Evolutionary conservation across 2,113 vertebrate genomes (phyloP), one percentile per base, ranked within the genome.

Genomic region (Pterocles orientalis): DNA sequence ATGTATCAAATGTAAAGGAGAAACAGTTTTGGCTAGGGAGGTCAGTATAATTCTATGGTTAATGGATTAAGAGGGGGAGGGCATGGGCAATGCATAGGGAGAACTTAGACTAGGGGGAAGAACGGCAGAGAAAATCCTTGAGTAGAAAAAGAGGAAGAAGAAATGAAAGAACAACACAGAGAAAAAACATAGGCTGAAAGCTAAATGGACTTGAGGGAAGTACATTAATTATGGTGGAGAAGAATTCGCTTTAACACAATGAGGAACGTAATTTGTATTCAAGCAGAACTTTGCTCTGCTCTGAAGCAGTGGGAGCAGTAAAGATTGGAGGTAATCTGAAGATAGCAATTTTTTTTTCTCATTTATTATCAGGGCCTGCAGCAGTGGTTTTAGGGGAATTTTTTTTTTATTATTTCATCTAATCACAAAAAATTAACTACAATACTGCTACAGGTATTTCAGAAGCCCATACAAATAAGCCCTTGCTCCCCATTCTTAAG

Each of bases 131-230:
- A 8, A 82, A 62, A 83, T 70, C 17, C 31, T 81, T 3, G 7
- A 69, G 31, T 34, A 57, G 47, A 73, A 62, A 66, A 89, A 48
- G 64, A 79, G 51, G 65, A 89, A 95, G 36, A 89, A 66, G 50
- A 61, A 1, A 54, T 71, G 41, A 88, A 79, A 26, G 26, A 78
- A 60, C 10, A 86, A 17, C 16, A 10, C 23, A 71, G 69, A 54
- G 34, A 41, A 79, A 39, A 66, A 69, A 29, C 17, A 43, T 24
- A 21, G 23, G 4, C 47, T 54, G 60, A 78, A 39, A 78, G 47
- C 19, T 82, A 51, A 53, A 34, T 53, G 75, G 53, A 18, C 31
- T 45, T 16, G 5, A 23, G 28, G 18, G 72, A 60, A 77, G 31
- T 60, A 33, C 6, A 0, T 68, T 82, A 51, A 33, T 53, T 29